These are phyloP conservation scores for Ciconia nigra DNA, from an alignment of 2,797 vertebrate genomes.

Conservation along the genomic window DNA sequence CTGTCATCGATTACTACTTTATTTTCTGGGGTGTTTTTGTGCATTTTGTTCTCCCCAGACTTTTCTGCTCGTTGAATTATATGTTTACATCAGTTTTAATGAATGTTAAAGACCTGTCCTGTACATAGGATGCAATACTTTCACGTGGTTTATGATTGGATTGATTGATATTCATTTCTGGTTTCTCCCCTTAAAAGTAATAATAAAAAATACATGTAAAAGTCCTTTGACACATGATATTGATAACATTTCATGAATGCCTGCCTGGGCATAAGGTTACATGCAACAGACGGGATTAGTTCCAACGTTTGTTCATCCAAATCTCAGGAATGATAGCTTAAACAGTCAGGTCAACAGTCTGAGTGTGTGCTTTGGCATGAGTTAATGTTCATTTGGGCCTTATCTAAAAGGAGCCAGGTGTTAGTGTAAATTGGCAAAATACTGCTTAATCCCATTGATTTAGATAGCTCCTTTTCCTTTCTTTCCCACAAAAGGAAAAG, in stretches of 20 bases:
- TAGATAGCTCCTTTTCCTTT: constrained; percentile 8
- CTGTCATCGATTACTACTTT: not conserved
- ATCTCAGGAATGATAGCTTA: constrained; percentile 33
- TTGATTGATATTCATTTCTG: not conserved
- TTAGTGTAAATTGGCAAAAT: constrained; percentile 46
- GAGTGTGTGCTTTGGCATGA: constrained; percentile 30
- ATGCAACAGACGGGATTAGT: constrained; percentile 34
- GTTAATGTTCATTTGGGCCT: not conserved
- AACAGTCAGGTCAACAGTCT: constrained; percentile 52
- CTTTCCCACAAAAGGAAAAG: constrained; percentile 10
- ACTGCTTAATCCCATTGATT: constrained; percentile 41
- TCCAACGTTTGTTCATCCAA: constrained; percentile 10
- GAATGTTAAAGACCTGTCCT: not conserved
- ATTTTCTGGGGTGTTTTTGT: not conserved
- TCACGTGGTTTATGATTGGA: not conserved
- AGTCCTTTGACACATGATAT: not conserved
- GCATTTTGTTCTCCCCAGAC: not conserved
- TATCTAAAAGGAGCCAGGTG: constrained; percentile 63
- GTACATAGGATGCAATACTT: not conserved
- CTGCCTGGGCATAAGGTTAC: constrained; percentile 6
- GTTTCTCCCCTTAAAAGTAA: not conserved
- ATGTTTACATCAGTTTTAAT: not conserved
- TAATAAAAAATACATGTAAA: not conserved
- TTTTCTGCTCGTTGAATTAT: not conserved
- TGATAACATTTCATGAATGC: constrained; percentile 30